A percentile compares a stretch with the other conserved stretches of the same genome.
Evolutionary conservation across 2,888 invertebrate species (phyloP).

Genomic region (Synergus japonicus): DNA sequence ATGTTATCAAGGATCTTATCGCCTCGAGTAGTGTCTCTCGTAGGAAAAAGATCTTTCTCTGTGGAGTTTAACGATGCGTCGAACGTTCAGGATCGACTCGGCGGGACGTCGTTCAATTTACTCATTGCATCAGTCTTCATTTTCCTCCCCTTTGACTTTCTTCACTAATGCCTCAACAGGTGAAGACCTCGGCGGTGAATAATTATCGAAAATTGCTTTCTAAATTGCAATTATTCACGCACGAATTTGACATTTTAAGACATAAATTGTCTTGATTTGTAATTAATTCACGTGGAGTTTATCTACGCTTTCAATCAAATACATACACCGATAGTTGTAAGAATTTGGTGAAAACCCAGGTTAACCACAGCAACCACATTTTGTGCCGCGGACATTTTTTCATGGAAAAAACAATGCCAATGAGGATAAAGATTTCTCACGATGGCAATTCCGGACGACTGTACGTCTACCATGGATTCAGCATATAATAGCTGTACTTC

Average conservation of each 20-base stretch:
- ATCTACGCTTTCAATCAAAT: neutral
- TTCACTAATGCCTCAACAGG: slow-evolving; percentile 25
- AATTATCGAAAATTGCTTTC: slow-evolving; percentile 39
- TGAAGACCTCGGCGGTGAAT: slow-evolving; percentile 20
- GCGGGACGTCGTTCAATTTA: slow-evolving; percentile 32
- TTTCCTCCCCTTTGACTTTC: slow-evolving; percentile 28
- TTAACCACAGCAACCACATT: slow-evolving; percentile 6
- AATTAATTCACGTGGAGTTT: neutral
- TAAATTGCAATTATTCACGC: slow-evolving; percentile 36
- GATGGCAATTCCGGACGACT: slow-evolving; percentile 45
- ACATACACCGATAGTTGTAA: neutral
- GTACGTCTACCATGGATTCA: slow-evolving; percentile 27
- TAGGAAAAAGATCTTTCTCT: slow-evolving; percentile 3
- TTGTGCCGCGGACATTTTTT: slow-evolving; percentile 43
- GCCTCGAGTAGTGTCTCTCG: neutral
- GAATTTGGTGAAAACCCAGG: neutral
- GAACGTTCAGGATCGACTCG: slow-evolving; percentile 12
- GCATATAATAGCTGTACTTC: slow-evolving; percentile 45
- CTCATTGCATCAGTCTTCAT: slow-evolving; percentile 38
- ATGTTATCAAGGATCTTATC: slow-evolving; percentile 35
- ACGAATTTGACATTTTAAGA: neutral
- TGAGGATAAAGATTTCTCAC: slow-evolving; percentile 50
- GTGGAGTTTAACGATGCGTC: slow-evolving; percentile 20
- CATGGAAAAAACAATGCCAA: slow-evolving; percentile 44
- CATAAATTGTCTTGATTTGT: neutral